Conservation (phyloP, 2,113 vertebrate species). For the Pseudorhombus dupliciocellatus region DNA sequence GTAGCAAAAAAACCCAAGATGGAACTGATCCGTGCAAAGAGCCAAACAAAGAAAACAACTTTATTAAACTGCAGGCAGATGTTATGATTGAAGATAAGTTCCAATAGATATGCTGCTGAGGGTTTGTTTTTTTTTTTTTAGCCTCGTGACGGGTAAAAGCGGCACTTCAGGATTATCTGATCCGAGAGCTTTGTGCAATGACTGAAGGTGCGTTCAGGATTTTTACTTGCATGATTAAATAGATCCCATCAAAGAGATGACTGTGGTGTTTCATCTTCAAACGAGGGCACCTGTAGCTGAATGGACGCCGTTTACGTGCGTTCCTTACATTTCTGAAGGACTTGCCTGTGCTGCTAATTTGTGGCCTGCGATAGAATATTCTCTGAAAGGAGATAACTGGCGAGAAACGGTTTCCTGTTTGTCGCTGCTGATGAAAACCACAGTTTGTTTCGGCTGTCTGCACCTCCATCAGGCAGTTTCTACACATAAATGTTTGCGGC, state of each 20-base stretch:
- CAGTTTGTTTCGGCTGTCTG: constrained; percentile 35
- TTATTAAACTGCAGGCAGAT: constrained; percentile 31
- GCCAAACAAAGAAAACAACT: constrained; percentile 26
- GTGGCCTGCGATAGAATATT: background rate
- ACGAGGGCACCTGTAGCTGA: constrained; percentile 19
- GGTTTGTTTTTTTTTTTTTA: constrained; percentile 27
- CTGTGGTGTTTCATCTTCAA: constrained; percentile 34
- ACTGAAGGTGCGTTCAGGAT: constrained; percentile 43
- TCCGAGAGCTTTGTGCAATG: constrained; percentile 34
- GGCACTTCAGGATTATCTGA: constrained; percentile 32
- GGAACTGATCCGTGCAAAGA: background rate
- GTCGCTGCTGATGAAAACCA: constrained; percentile 43
- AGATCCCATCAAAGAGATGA: constrained; percentile 61
- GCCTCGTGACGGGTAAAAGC: constrained; percentile 23
- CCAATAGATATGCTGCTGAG: constrained; percentile 2
- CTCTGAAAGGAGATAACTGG: background rate
- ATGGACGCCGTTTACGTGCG: background rate
- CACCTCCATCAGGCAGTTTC: background rate
- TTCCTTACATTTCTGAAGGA: background rate
- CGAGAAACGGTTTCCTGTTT: constrained; percentile 55
- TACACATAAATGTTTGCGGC: background rate
- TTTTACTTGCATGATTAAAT: constrained; percentile 55
- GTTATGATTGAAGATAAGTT: constrained; percentile 3
- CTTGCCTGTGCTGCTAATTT: background rate
- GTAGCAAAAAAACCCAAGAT: background rate